A percentile compares a stretch with the other conserved stretches of the same genome.
These are phyloP conservation scores for Lanistes nyassanus DNA, from an alignment of 1,140 invertebrate species.

Conservation along the genomic window DNA sequence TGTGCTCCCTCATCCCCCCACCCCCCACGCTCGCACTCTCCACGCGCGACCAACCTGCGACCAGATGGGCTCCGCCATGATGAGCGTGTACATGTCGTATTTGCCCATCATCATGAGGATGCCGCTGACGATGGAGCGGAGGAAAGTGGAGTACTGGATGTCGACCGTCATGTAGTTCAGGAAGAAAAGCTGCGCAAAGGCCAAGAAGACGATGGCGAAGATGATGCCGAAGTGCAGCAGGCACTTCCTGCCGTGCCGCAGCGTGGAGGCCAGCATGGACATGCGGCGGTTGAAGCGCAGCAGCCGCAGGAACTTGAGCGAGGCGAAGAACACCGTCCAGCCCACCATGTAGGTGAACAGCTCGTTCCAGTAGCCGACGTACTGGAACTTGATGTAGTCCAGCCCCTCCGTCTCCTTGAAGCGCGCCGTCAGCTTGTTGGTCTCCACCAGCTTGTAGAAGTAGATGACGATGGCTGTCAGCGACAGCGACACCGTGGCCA, in stretches of 20 bases:
- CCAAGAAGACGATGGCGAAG: conserved; percentile 65
- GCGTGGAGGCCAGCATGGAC: conserved; percentile 64
- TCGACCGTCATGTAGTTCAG: conserved; percentile 67
- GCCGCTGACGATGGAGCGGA: conserved; percentile 68
- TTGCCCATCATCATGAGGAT: conserved; percentile 72
- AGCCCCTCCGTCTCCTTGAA: conserved; percentile 58
- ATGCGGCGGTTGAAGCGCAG: conserved; percentile 71
- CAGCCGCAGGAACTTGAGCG: conserved; percentile 70
- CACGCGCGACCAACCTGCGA: conserved; percentile 51
- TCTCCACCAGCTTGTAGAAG: conserved; percentile 63
- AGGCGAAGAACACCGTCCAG: conserved; percentile 69
- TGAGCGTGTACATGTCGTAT: conserved; percentile 70
- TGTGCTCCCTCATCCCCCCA: no score
- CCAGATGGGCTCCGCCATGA: conserved; percentile 64
- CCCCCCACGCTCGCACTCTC: not conserved
- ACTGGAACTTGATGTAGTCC: conserved; percentile 49
- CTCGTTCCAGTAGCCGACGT: conserved; percentile 68
- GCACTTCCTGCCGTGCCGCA: conserved; percentile 55
- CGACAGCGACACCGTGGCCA: conserved; percentile 63
- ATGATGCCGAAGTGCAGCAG: conserved; percentile 66
- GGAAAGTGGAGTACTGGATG: conserved; percentile 68
- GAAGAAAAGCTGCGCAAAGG: conserved; percentile 69
- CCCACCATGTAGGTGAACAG: conserved; percentile 68
- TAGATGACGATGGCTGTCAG: conserved; percentile 62
- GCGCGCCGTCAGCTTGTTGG: conserved; percentile 55